Evolutionary conservation across 2,888 invertebrate genomes (phyloP), one percentile per base, ranked within the genome.

Genomic region (Zaprionus bogoriensis): DNA sequence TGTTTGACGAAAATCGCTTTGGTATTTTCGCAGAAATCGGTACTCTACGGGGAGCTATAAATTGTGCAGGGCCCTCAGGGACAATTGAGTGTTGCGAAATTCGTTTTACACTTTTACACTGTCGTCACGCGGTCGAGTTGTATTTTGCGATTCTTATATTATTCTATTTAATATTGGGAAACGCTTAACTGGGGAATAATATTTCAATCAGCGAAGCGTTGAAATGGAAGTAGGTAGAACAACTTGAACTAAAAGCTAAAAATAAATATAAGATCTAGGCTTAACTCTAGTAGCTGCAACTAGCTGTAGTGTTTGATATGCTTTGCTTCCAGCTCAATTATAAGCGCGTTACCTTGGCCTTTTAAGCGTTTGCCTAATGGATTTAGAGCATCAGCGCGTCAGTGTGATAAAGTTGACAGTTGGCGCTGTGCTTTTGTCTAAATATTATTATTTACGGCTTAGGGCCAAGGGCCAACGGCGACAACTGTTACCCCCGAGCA

Each of bases 381-480:
- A 69, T 74, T 72, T 74, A 53, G 59, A 53, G 72, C 64, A 74
- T 72, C 57, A 69, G 47, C 36, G 54, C 38, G 70, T 69, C 53
- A 57, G 51, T 64, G 60, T 46, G 42, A 41, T 20, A 48, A 63
- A 74, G 63, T 59, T 57, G 50, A 62, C 57, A 57, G 57, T 62
- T 57, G 39, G 45, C 46, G 58, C 52, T 58, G 47, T 28, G 41
- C 39, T 55, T 77, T 84, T 82, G 75, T 81, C 85, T 75, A 87
- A 87, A 87, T 82, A 84, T 87, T 84, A 81, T 81, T 86, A 87
- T 82, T 82, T 82, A 85, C 82, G 82, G 83, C 82, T 82, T 87
- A 81, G 75, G 82, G 73, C 85, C 63, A 71, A 81, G 70, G 77
- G 87, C 84, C 74, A 76, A 66, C 65, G 73, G 80, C 70, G 80